Base-by-base conservation (phyloP, 2,888 invertebrate genomes). In the Drosophila demipolita region DNA sequence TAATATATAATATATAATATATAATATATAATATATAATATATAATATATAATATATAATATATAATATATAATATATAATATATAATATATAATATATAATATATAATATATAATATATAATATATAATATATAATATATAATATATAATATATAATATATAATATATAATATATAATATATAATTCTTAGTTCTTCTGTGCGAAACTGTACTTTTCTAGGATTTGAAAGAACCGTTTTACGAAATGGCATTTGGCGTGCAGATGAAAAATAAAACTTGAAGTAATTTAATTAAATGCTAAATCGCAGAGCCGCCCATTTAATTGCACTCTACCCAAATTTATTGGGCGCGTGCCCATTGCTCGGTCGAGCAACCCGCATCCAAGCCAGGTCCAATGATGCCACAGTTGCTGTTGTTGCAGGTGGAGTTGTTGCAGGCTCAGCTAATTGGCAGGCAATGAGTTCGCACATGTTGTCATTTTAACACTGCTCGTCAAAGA, bases 391-490 rank as follows among this genome's bases (percentile, higher is more conserved):
- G 20, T 23, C 23, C 23, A 35, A 11, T 23, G 9, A 23, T n/a
- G 7, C 26, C 15, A 23, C 57, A 52, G 45, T 32, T 38, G 26
- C 49, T 36, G 5, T 55, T 58, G 6, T 42, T 42, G 0, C 12
- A 42, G 12, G n/a, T 40, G 1, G 40, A 40, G 32, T 62, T 59
- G 55, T 66, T 59, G 73, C 79, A 72, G 72, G 72, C 67, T 36
- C 61, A 64, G 55, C 17, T 61, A 61, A 54, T 50, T 48, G 53
- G 4, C 54, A 23, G 59, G 71, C 50, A 60, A 70, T 70, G 58
- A 64, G 64, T 11, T 40, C 55, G 85, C 85, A 84, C 84, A 84
- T 84, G 84, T 70, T 84, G 87, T 63, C 68, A 84, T 84, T 85
- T 85, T 73, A 66, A 85, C 69, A 75, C 67, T 55, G 53, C 50